Evolutionary conservation across 2,888 invertebrate genomes (phyloP), one percentile per base, ranked within the genome.

Genomic region (Phania funesta): DNA sequence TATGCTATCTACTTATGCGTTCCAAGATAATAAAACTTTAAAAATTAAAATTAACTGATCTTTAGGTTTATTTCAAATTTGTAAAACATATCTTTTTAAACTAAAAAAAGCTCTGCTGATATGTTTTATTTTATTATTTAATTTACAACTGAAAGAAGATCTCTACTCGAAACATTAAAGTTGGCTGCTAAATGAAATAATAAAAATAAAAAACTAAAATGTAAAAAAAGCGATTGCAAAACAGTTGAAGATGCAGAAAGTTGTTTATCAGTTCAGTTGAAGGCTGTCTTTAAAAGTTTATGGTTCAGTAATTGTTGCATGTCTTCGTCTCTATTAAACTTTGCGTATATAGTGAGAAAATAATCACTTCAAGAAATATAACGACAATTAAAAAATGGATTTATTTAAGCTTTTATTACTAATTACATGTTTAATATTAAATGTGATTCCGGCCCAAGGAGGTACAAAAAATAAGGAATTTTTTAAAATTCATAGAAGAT

Each of bases 201-300:
- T 2, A 18, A 44, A 18, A 44, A 7, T 16, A 5, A 18, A 44
- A 44, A 18, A 16, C 13, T 41, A 67, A 64, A 48, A 48, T 20
- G 29, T 32, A 67, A 16, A 18, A 68, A 38, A 4, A 26, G 20
- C 62, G 41, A 50, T 73, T 50, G 52, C 13, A 62, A 18, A 54
- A 60, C 54, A 46, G 44, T 64, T 52, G 41, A 32, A 54, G 18
- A 35, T 46, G 64, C 64, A 65, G 54, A 44, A 24, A 56, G 16
- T 56, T 46, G 16, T 64, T 74, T 74, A 74, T 74, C 74, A 65
- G 9, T 38, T 82, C 70, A 82, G 82, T 82, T 82, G 68, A 70
- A 58, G 74, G 26, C 58, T 60, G 82, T 41, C 78, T 78, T 78
- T 70, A 82, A 82, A 75, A 78, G 78, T 82, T 82, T 78, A 75